These are phyloP conservation scores for Campoplex nolae DNA, from an alignment of 2,888 invertebrate genomes.

Conservation along the genomic window DNA sequence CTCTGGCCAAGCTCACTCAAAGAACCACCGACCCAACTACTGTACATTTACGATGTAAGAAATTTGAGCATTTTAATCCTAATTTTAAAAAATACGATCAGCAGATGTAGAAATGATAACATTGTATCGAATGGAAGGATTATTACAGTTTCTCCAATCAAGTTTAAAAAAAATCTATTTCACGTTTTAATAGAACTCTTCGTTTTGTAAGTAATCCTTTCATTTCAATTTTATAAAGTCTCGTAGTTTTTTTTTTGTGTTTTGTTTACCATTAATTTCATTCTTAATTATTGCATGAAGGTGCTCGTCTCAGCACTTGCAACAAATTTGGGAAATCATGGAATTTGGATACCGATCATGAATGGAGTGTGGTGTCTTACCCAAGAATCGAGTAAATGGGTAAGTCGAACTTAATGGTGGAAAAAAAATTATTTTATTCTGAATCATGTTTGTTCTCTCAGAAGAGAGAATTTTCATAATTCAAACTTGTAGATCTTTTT, in stretches of 20 bases:
- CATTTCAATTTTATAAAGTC: background rate
- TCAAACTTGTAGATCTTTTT: too few species aligned
- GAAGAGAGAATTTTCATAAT: too few species aligned
- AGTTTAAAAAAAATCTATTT: background rate
- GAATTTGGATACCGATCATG: conserved; percentile 82
- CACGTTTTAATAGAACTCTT: too few species aligned
- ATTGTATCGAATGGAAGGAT: background rate
- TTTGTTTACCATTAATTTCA: background rate
- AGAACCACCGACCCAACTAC: conserved; percentile 80
- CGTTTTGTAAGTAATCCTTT: too few species aligned
- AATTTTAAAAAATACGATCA: background rate
- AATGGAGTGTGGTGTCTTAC: conserved; percentile 79
- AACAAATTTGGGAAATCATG: conserved; percentile 79
- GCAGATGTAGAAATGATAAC: background rate
- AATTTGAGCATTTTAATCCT: background rate
- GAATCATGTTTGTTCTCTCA: background rate
- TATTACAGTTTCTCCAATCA: background rate
- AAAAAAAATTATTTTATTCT: background rate
- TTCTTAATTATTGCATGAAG: conserved; percentile 69
- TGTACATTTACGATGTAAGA: conserved; percentile 81
- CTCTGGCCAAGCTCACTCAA: conserved; percentile 83
- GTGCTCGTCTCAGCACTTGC: conserved; percentile 82
- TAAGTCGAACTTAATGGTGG: conserved; percentile 60
- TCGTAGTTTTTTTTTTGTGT: background rate
- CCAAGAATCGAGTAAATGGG: conserved; percentile 81